phyloP scores from a whole-genome alignment of 1,140 invertebrate genomes.

The Diploscapter pachys region DNA sequence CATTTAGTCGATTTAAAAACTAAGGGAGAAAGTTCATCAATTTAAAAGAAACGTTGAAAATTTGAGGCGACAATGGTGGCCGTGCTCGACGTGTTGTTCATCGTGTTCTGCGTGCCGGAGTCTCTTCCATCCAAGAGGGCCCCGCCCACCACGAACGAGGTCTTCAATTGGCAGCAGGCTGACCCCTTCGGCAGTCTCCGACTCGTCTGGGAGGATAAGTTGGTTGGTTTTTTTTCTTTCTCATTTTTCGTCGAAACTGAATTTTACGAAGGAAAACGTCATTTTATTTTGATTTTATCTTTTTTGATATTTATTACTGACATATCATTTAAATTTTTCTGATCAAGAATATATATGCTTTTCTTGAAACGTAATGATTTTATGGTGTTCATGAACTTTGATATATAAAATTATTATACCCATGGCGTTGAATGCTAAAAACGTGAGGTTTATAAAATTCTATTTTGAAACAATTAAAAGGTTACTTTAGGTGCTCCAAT shows the following conservation, averaged over 20 bases:
- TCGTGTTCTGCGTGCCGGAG: slow-evolving; percentile 93
- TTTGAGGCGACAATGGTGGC: slow-evolving; percentile 79
- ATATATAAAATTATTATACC: too few species aligned
- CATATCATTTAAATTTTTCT: too few species aligned
- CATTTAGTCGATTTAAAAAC: too few species aligned
- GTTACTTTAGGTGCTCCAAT: slow-evolving; percentile 64
- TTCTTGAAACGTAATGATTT: too few species aligned
- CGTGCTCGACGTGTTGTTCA: slow-evolving; percentile 93
- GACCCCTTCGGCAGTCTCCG: slow-evolving; percentile 89
- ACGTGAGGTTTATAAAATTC: too few species aligned
- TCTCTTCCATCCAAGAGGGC: slow-evolving; percentile 87
- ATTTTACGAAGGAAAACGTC: background rate
- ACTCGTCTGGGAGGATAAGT: slow-evolving; percentile 90
- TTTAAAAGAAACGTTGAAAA: slow-evolving; percentile 4
- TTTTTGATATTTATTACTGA: background rate
- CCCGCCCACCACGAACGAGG: slow-evolving; percentile 58
- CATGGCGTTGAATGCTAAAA: too few species aligned
- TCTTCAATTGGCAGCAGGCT: slow-evolving; percentile 77
- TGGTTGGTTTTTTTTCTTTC: slow-evolving; percentile 69
- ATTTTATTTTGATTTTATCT: background rate
- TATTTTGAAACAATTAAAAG: too few species aligned
- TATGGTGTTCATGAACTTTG: too few species aligned
- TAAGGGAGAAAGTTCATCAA: too few species aligned
- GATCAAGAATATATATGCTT: too few species aligned
- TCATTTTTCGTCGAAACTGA: background rate